Percentiles rank a stretch among this genome's conserved stretches.
Conservation (phyloP, 2,888 invertebrate genomes). For the Acronicta leporina region DNA sequence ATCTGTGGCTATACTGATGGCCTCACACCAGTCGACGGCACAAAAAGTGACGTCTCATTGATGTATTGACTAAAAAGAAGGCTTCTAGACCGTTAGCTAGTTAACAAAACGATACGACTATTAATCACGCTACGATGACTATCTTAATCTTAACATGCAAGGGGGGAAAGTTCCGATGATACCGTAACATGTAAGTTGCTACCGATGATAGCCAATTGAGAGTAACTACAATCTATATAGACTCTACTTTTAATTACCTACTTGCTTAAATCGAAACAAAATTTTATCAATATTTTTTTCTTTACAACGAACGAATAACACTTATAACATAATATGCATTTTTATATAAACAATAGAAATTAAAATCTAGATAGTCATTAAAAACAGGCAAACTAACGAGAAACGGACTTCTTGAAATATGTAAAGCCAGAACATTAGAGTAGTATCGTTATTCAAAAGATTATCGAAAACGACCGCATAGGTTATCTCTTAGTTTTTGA, state of each 20-base stretch:
- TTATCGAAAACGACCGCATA: conserved; percentile 19
- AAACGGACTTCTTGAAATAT: conserved; percentile 15
- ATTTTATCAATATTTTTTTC: no score
- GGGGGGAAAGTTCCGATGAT: conserved; percentile 26
- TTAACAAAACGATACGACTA: conserved; percentile 79
- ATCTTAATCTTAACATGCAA: conserved; percentile 66
- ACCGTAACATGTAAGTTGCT: conserved; percentile 15
- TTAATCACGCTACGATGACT: conserved; percentile 74
- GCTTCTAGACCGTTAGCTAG: conserved; percentile 78
- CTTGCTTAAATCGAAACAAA: background rate
- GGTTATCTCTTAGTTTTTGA: conserved; percentile 38
- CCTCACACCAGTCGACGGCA: conserved; percentile 54
- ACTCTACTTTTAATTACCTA: background rate
- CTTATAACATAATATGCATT: background rate
- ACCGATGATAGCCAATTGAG: conserved; percentile 5
- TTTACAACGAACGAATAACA: no score
- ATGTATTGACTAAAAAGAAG: conserved; percentile 80
- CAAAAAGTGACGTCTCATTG: conserved; percentile 84
- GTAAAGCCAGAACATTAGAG: conserved; percentile 23
- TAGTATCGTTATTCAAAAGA: conserved; percentile 28
- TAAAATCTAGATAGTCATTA: conserved; percentile 8
- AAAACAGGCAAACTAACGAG: conserved; percentile 3
- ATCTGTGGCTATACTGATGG: conserved; percentile 54
- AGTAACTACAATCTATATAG: conserved; percentile 2
- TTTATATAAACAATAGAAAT: conserved; percentile 4